Evolutionary conservation across 1,140 invertebrate species (phyloP).

Genomic region (Pachyrhynchus sulphureomaculatus): DNA sequence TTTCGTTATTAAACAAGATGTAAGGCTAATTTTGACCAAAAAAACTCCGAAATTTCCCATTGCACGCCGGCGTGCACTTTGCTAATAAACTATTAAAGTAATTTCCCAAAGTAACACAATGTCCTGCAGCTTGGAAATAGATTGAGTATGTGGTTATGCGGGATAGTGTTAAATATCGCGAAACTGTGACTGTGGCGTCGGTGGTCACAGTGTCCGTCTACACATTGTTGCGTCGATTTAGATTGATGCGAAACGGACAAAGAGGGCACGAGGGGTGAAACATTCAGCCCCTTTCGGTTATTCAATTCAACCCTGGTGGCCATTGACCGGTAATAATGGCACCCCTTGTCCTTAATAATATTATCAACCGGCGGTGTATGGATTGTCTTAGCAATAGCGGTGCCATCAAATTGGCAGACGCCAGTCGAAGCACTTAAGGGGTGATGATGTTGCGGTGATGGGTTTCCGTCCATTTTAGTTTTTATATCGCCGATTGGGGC

Average conservation of each 20-base stretch:
- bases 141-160: not conserved
- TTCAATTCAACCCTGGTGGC: constrained; percentile 26
- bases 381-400: constrained; percentile 36
- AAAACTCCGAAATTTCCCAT: no score
- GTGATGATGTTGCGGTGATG: constrained; percentile 37
- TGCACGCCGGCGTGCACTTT: no score
- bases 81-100: no score
- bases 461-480: constrained; percentile 41
- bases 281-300: constrained; percentile 28
- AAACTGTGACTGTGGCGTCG: constrained; percentile 14
- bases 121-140: no score
- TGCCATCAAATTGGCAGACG: constrained; percentile 37
- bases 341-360: constrained; percentile 37
- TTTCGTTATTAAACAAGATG: no score
- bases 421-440: constrained; percentile 36
- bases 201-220: constrained; percentile 24
- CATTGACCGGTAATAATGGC: not conserved
- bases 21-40: no score
- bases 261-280: constrained; percentile 16
- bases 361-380: constrained; percentile 34
- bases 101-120: not conserved
- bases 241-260: constrained; percentile 38
- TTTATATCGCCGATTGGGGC: constrained; percentile 41
- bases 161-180: not conserved
- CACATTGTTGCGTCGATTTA: constrained; percentile 39